Evolutionary conservation across 1,140 invertebrate genomes (phyloP).

Genomic region (Microvelia longipes): DNA sequence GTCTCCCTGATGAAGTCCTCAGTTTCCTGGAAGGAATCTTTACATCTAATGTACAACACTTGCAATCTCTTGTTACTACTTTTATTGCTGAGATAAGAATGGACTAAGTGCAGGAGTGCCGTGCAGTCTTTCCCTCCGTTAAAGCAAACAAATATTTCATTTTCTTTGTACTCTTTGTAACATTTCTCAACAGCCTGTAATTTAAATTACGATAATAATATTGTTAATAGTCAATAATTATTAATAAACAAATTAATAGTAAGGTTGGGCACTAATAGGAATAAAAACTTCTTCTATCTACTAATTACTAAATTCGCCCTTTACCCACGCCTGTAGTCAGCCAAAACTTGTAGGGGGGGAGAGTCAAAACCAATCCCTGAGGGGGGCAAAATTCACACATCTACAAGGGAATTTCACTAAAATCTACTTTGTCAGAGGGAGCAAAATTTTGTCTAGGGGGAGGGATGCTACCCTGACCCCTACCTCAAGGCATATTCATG

Average conservation of each 20-base stretch:
- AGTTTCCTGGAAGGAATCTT: conserved; percentile 68
- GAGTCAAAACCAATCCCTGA: no score
- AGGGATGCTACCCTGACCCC: no score
- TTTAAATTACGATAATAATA: no score
- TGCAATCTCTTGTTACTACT: conserved; percentile 30
- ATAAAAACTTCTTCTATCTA: neutral
- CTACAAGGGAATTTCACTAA: no score
- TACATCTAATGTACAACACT: conserved; percentile 55
- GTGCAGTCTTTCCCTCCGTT: conserved; percentile 98
- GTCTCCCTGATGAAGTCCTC: conserved; percentile 65
- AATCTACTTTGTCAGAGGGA: no score
- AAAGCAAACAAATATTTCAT: conserved; percentile 75
- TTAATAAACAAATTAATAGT: no score
- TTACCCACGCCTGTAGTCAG: neutral
- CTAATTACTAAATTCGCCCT: neutral
- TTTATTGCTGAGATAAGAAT: conserved; percentile 43
- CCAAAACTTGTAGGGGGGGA: no score
- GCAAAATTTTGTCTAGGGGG: no score
- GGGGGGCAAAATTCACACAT: no score
- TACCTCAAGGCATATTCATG: no score
- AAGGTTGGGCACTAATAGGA: no score
- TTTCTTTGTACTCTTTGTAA: conserved; percentile 37
- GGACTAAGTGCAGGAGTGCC: conserved; percentile 61
- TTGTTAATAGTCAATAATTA: no score
- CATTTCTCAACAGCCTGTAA: conserved; percentile 27